Evolutionary conservation across 1,140 invertebrate species (phyloP).

Genomic region (Cyclina sinensis): DNA sequence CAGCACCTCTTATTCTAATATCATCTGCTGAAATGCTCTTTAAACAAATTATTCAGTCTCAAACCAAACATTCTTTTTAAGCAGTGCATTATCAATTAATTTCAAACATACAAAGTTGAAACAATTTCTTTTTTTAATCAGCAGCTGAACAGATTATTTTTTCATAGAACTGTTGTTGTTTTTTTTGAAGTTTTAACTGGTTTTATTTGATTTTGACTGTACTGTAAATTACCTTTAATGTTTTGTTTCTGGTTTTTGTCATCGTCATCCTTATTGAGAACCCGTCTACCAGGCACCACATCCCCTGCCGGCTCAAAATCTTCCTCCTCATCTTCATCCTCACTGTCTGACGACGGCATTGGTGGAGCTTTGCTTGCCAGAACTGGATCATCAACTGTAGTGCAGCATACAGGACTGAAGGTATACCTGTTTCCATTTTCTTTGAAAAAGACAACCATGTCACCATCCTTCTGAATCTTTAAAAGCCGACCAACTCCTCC

Average conservation of each 20-base stretch:
- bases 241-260: conserved; percentile 28
- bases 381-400: not conserved
- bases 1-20: too few species aligned
- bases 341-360: conserved; percentile 15
- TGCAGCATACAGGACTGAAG: conserved; percentile 45
- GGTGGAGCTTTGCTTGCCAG: conserved; percentile 18
- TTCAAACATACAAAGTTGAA: too few species aligned
- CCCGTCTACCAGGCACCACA: conserved; percentile 38
- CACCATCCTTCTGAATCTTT: conserved; percentile 50
- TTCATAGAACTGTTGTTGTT: too few species aligned
- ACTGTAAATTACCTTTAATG: conserved; percentile 34
- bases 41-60: too few species aligned
- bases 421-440: conserved; percentile 23
- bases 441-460: conserved; percentile 39
- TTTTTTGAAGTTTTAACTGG: too few species aligned
- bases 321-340: conserved; percentile 38
- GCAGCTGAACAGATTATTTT: too few species aligned
- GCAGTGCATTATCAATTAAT: too few species aligned
- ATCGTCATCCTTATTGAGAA: conserved; percentile 11
- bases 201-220: too few species aligned
- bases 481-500: conserved; percentile 52
- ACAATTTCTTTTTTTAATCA: too few species aligned
- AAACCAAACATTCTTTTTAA: too few species aligned
- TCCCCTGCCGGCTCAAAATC: conserved; percentile 47
- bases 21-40: too few species aligned